Evolutionary conservation across 2,888 invertebrate species (phyloP), one percentile per base, ranked within the genome.

Genomic region (Azorinus chamasolen): DNA sequence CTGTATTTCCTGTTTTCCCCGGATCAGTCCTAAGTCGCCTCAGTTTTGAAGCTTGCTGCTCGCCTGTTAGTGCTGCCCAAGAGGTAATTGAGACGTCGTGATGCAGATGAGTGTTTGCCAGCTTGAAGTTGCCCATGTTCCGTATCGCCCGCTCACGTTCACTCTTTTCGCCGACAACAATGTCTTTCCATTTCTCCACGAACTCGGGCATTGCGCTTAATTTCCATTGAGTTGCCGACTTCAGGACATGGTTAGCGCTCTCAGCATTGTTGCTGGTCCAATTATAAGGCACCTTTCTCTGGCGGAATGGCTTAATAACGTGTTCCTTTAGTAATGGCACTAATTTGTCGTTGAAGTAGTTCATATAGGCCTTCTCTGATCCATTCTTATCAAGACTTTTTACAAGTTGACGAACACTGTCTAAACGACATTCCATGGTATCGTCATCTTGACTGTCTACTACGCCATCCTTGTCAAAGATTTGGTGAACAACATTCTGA

Each of bases 201-300:
- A 69, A 75, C 14, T 1, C 20, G n/a, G n/a, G n/a, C n/a, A n/a
- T n/a, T n/a, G n/a, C n/a, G n/a, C n/a, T n/a, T n/a, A n/a, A n/a
- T n/a, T 63, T 57, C 69, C 68, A 69, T 1, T 63, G 8, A 6
- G 54, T 53, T 14, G 74, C 68, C 0, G 51, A 16, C n/a, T 75
- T 69, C 2, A 69, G 37, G 20, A 75, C 22, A 37, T 75, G 74
- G 18, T 75, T 75, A 0, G 69, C 74, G 20, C 68, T 68, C 22
- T 74, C 74, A 22, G 51, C 65, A 37, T 64, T 72, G 45, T 72
- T 64, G 32, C 55, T 62, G 16, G 63, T 57, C 62, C 64, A 64
- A n/a, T 2, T 55, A 22, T 25, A n/a, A 24, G 24, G 5, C 2
- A 70, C 24, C 48, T 62, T 62, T 1, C 39, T 20, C n/a, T 37